Conservation (phyloP, 2,113 vertebrate genomes). For the human (Homo sapiens) region GRCh38 chr12:110729501-110730000, state of each 20-base stretch:
- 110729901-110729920: neutral
- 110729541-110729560: neutral
- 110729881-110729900: neutral
- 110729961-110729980: neutral
- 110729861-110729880: neutral
- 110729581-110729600: neutral
- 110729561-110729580: neutral
- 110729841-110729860: neutral
- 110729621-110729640: neutral
- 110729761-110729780: neutral
- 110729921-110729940: neutral
- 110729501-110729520: neutral
- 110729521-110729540: neutral
- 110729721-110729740: neutral
- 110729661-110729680: neutral
- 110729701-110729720: neutral
- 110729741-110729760: neutral
- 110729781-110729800: neutral
- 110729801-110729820: neutral
- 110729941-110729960: neutral
- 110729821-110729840: neutral
- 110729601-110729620: neutral
- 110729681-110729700: neutral
- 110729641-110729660: neutral
- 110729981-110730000: neutral